Conservation (phyloP, 1,140 invertebrate species). For the Bombus picipes region DNA sequence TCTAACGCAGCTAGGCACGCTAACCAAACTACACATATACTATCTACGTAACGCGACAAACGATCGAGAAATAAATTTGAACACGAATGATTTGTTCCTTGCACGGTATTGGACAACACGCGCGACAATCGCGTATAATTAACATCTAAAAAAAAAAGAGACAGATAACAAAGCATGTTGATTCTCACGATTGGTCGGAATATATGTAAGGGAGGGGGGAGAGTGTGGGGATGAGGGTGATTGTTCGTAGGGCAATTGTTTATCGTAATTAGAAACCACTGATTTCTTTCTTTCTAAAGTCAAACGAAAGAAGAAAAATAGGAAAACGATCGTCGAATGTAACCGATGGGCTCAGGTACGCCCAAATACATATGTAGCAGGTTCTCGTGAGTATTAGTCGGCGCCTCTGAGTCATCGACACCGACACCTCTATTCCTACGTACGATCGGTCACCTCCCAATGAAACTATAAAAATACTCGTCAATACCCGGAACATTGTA, state of each 20-base stretch:
- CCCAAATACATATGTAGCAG: neutral
- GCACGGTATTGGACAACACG: too few species aligned
- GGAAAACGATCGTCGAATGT: neutral
- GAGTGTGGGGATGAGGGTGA: neutral
- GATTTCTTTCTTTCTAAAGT: neutral
- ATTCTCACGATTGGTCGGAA: too few species aligned
- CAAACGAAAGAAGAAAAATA: neutral
- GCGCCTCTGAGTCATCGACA: slow-evolving; percentile 41
- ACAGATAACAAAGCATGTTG: too few species aligned
- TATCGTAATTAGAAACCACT: neutral
- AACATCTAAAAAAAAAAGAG: neutral
- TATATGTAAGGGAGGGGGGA: too few species aligned
- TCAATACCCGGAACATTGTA: neutral
- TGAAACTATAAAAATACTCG: slow-evolving; percentile 16
- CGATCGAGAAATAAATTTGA: neutral
- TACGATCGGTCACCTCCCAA: slow-evolving; percentile 3
- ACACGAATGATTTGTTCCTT: neutral
- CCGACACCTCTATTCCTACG: neutral
- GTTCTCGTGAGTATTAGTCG: slow-evolving; percentile 1
- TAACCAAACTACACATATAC: too few species aligned
- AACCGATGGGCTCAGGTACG: slow-evolving; percentile 7
- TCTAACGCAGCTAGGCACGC: too few species aligned
- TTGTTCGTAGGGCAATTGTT: too few species aligned
- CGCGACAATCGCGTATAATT: too few species aligned
- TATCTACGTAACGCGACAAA: neutral